Base-by-base conservation (phyloP, 2,888 invertebrate genomes). In the Nesidiocoris tenuis region DNA sequence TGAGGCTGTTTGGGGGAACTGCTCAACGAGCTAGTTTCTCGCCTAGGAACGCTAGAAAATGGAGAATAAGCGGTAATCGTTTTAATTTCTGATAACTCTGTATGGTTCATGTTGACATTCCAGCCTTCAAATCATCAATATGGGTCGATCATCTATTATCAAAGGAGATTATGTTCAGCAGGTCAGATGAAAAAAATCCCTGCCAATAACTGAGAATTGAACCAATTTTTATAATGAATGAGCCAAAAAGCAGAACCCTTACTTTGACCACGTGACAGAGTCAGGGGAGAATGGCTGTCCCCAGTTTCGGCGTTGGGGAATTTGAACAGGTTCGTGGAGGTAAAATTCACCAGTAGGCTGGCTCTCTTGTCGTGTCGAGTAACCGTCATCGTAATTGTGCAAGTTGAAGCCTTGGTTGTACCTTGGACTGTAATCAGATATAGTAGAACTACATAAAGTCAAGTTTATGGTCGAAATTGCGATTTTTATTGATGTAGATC, bases 261-360 rank as follows among this genome's bases (percentile, higher is more conserved):
- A 77, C 77, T 76, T 78, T 7, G 63, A 64, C 78, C 78, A 78
- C 2, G 71, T 75, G 17, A 75, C 24, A 22, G 77, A 65, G 22
- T 78, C 78, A 12, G 78, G 78, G 9, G 78, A 71, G 18, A 84
- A 83, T 22, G 85, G 84, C 67, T 85, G 85, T 55, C 84, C 83
- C 86, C 85, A 87, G 79, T 87, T 85, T 80, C 84, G 82, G 84
- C 83, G 85, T 83, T 84, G 82, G 76, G 83, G 82, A 25, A 84
- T 81, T 17, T 87, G 86, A 5, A 63, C 61, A 78, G 87, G 87
- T 81, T 92, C 91, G 83, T 93, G 92, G 81, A 93, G 85, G 84
- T 90, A 93, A 84, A 92, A 93, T 83, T 91, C 80, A 57, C 77
- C 77, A 1, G 74, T 64, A 7, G 64, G 65, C 79, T 83, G 84